Evolutionary conservation across 2,888 invertebrate species (phyloP).

Genomic region (Caenorhabditis doughertyi): DNA sequence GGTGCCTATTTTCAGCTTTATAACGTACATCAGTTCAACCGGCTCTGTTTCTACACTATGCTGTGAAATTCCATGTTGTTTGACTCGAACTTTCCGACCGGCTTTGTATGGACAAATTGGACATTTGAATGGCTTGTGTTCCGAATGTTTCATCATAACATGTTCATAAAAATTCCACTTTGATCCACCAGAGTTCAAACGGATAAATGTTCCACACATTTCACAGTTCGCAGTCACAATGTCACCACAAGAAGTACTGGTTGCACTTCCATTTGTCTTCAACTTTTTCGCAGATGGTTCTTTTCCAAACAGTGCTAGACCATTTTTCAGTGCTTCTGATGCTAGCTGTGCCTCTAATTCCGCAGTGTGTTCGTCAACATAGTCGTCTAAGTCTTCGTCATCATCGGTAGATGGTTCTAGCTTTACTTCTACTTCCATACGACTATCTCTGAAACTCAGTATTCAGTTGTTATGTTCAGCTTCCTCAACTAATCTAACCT

Average conservation of each 20-base stretch:
- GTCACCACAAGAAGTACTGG: constrained; percentile 7
- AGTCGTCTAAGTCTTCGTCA: constrained; percentile 36
- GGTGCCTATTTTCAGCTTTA: neutral
- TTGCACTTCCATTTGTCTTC: neutral
- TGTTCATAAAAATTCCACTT: constrained; percentile 70
- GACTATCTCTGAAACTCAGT: constrained; percentile 4
- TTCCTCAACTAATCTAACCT: constrained; percentile 18
- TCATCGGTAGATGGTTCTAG: constrained; percentile 36
- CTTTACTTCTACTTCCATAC: constrained; percentile 53
- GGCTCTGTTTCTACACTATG: constrained; percentile 58
- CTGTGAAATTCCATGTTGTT: constrained; percentile 56
- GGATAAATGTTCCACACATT: constrained; percentile 51
- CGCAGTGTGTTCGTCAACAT: constrained; percentile 38
- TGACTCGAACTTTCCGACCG: constrained; percentile 61
- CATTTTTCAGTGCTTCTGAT: constrained; percentile 22
- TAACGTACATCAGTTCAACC: constrained; percentile 51
- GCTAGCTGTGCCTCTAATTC: constrained; percentile 31
- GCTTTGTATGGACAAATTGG: constrained; percentile 56
- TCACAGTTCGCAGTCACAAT: constrained; percentile 28
- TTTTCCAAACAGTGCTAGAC: constrained; percentile 26
- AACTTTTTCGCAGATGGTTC: constrained; percentile 18
- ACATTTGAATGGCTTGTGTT: constrained; percentile 63
- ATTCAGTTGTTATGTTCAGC: neutral
- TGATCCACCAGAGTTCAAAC: constrained; percentile 63
- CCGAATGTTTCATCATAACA: constrained; percentile 66